Percentiles rank a stretch among this genome's conserved stretches.
phyloP scores from a whole-genome alignment of 2,113 vertebrate species.

The Numenius arquata region DNA sequence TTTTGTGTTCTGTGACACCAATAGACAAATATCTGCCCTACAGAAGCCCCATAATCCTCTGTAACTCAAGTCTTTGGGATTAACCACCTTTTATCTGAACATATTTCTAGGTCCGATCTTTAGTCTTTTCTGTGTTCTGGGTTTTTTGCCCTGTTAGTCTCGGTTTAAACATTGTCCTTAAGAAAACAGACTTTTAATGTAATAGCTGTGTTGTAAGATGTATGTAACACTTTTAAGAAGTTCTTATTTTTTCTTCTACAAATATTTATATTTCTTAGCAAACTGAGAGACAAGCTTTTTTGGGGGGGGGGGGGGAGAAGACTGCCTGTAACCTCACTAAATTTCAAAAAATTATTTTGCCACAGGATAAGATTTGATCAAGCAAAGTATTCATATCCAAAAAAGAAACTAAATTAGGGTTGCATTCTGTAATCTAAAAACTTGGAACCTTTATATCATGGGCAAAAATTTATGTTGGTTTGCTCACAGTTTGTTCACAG shows the following conservation, averaged over 20 bases:
- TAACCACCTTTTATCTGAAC: conserved; percentile 2
- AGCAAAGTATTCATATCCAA: background rate
- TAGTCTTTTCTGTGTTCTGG: background rate
- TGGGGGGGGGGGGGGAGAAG: too few species aligned
- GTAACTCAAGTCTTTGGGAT: background rate
- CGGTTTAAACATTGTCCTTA: background rate
- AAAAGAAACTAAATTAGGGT: background rate
- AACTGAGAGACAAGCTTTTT: background rate
- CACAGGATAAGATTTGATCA: background rate
- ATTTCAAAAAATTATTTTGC: background rate
- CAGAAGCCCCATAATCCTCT: background rate
- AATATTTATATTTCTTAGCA: background rate
- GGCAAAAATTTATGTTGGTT: background rate
- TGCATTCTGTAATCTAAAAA: background rate
- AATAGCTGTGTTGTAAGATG: background rate
- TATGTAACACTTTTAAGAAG: background rate
- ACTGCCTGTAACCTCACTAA: background rate
- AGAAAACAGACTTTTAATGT: background rate
- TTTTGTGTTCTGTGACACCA: background rate
- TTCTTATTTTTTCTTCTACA: background rate
- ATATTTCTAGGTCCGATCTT: background rate
- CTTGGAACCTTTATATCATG: background rate
- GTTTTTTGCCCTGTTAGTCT: background rate
- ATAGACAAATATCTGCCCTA: background rate
- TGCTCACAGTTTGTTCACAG: background rate